Percentiles rank a stretch among this genome's conserved stretches.
Evolutionary conservation across 2,888 invertebrate genomes (phyloP).

Genomic region (Parapristionchus giblindavisi): DNA sequence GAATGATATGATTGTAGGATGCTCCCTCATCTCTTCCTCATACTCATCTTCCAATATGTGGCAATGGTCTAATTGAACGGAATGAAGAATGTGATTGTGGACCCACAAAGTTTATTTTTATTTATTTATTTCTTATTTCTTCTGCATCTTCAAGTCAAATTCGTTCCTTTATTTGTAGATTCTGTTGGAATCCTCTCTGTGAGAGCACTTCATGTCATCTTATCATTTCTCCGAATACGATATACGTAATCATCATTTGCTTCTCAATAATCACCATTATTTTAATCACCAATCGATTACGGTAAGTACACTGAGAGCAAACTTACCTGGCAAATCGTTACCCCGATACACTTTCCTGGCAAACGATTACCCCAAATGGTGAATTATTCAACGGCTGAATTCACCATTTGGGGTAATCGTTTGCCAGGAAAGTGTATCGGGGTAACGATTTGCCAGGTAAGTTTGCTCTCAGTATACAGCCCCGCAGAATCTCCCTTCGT

Average conservation of each 20-base stretch:
- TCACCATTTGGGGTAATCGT: no score
- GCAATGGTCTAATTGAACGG: constrained; percentile 52
- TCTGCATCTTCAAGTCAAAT: neutral
- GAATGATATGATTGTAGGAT: constrained; percentile 8
- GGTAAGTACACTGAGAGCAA: constrained; percentile 19
- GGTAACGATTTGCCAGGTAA: no score
- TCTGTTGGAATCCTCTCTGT: constrained; percentile 30
- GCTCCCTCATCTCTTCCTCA: constrained; percentile 35
- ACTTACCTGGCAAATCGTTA: neutral
- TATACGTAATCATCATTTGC: neutral
- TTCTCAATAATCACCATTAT: neutral
- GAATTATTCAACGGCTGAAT: no score
- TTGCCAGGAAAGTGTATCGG: no score
- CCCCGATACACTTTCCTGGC: no score
- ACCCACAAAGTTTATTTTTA: constrained; percentile 43
- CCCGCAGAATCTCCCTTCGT: no score
- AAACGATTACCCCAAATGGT: no score
- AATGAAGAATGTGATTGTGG: constrained; percentile 58
- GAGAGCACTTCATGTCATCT: constrained; percentile 19
- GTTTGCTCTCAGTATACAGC: no score
- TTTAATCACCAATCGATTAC: neutral
- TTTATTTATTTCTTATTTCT: neutral
- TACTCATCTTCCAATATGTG: constrained; percentile 47
- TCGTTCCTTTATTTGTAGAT: neutral
- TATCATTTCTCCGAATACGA: constrained; percentile 8